Conservation (phyloP, 2,888 invertebrate species). For the Mimas tiliae region DNA sequence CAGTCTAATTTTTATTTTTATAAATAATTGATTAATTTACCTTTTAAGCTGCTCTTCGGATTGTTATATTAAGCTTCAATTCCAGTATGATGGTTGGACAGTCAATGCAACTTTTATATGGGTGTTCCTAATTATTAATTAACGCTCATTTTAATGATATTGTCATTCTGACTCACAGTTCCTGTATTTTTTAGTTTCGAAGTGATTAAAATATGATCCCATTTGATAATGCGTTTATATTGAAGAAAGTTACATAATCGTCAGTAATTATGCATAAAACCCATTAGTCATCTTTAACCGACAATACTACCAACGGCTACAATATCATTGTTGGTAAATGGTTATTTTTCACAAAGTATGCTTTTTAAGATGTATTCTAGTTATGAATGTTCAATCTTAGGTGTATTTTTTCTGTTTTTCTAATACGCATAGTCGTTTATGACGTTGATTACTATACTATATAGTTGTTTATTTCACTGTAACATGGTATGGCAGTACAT, state of each 20-base stretch:
- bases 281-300: no score
- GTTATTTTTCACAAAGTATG: no score
- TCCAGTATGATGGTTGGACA: neutral
- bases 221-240: slow-evolving; percentile 1
- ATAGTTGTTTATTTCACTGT: no score
- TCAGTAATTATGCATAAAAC: neutral
- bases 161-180: slow-evolving; percentile 2
- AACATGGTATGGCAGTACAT: no score
- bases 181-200: neutral
- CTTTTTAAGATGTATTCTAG: no score
- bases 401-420: no score
- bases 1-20: no score
- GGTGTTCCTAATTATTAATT: slow-evolving; percentile 1
- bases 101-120: neutral
- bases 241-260: slow-evolving; percentile 1
- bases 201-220: slow-evolving; percentile 3
- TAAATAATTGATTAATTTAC: neutral
- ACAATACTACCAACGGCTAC: no score
- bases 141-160: slow-evolving; percentile 26
- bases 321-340: no score
- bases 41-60: neutral
- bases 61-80: neutral
- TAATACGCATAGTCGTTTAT: no score
- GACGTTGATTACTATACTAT: no score
- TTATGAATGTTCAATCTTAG: no score